Conservation (phyloP, 2,113 vertebrate genomes). For the Heterocephalus glaber region DNA sequence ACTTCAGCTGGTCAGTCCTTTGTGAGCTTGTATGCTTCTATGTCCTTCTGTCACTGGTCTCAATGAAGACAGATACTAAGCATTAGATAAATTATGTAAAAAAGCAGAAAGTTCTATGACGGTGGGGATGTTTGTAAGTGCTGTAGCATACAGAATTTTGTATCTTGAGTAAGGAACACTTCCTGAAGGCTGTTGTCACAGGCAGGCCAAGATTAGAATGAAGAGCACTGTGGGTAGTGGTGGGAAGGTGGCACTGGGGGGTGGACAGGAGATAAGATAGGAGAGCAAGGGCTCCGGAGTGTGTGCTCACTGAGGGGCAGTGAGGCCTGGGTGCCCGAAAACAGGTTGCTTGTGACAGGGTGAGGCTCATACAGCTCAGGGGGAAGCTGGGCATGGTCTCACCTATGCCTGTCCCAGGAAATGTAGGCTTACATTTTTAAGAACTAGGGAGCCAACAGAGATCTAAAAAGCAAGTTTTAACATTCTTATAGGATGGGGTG, state of each 20-base stretch:
- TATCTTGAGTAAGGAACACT: neutral
- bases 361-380: neutral
- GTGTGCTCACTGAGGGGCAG: fast-evolving
- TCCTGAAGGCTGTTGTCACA: neutral
- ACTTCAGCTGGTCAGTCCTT: neutral
- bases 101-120: neutral
- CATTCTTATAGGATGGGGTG: neutral
- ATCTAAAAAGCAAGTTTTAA: neutral
- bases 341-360: neutral
- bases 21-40: neutral
- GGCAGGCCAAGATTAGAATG: fast-evolving
- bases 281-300: neutral
- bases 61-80: neutral
- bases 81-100: neutral
- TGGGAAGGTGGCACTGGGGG: neutral
- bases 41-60: neutral
- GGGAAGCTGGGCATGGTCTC: neutral
- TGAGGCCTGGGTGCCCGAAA: fast-evolving
- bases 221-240: neutral
- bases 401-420: fast-evolving
- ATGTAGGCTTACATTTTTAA: fast-evolving
- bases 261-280: neutral
- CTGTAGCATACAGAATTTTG: neutral
- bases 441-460: neutral
- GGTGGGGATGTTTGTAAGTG: too few species aligned